Percentiles rank a stretch among this genome's conserved stretches.
phyloP scores from a whole-genome alignment of 2,888 invertebrate species.

The Rhorus exstirpatorius region DNA sequence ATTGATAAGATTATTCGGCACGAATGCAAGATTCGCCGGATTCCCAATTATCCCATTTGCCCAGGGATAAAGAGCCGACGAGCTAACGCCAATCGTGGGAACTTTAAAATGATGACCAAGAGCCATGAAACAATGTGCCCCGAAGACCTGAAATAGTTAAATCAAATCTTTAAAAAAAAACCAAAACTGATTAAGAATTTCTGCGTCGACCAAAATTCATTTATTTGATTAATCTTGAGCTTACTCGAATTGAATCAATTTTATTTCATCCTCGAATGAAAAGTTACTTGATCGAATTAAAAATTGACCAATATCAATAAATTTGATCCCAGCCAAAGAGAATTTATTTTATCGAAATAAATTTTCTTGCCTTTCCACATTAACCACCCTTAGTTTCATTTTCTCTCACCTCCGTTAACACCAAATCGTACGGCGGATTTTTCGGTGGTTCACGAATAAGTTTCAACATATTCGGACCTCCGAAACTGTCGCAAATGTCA shows the following conservation, averaged over 20 bases:
- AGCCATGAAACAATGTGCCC: conserved; percentile 78
- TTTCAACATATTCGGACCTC: conserved; percentile 69
- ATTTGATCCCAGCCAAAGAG: too few relatives aligned
- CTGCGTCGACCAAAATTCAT: too few relatives aligned
- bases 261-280: too few relatives aligned
- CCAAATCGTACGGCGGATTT: conserved; percentile 76
- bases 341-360: too few relatives aligned
- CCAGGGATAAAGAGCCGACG: conserved; percentile 79
- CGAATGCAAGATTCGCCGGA: conserved; percentile 78
- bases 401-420: conserved; percentile 73
- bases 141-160: conserved; percentile 75
- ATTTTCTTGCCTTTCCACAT: too few relatives aligned
- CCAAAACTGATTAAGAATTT: too few relatives aligned
- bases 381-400: background rate
- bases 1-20: conserved; percentile 72
- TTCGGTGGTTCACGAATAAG: conserved; percentile 75
- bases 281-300: too few relatives aligned
- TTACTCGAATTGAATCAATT: too few relatives aligned
- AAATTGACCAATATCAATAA: too few relatives aligned
- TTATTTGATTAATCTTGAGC: too few relatives aligned
- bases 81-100: conserved; percentile 77
- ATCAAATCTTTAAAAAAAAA: background rate
- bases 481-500: conserved; percentile 72
- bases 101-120: conserved; percentile 77
- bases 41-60: conserved; percentile 75